Percentiles rank a stretch among this genome's conserved stretches.
These are phyloP conservation scores for Mnemiopsis leidyi DNA, from an alignment of 37 sponge, comb jelly and placozoan species.

Conservation along the genomic window DNA sequence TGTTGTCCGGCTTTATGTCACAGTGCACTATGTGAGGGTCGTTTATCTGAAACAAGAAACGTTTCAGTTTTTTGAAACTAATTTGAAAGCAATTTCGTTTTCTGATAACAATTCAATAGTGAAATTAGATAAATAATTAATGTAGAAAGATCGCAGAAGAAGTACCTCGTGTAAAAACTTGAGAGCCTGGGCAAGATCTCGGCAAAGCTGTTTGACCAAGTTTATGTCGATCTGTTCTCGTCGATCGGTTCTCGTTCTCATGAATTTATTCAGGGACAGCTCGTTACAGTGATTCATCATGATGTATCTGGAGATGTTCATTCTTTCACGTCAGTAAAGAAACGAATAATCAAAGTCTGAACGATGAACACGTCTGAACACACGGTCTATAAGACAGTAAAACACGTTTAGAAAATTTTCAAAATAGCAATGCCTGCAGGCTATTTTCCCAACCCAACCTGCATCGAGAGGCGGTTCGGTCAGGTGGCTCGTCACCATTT, in stretches of 20 bases:
- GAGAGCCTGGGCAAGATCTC: not conserved
- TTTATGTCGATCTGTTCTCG: not conserved
- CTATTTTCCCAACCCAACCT: too few relatives aligned
- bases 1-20: slow-evolving; percentile 55
- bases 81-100: too few relatives aligned
- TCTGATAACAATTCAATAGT: too few relatives aligned
- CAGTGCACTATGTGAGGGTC: slow-evolving; percentile 17
- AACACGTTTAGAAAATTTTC: too few relatives aligned
- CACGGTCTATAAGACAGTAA: too few relatives aligned
- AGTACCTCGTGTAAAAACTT: not conserved
- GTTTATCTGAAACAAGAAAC: not conserved
- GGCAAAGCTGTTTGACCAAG: not conserved
- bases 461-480: not conserved
- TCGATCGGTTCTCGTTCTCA: not conserved
- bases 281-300: not conserved
- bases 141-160: not conserved
- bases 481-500: not conserved
- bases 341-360: too few relatives aligned
- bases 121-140: too few relatives aligned
- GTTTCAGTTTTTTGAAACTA: too few relatives aligned
- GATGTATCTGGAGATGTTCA: not conserved
- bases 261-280: not conserved
- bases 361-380: too few relatives aligned
- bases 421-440: too few relatives aligned
- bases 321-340: too few relatives aligned